Percentiles rank a stretch among this genome's conserved stretches.
phyloP scores from a whole-genome alignment of 2,113 vertebrate species.

The Phoenicopterus ruber region DNA sequence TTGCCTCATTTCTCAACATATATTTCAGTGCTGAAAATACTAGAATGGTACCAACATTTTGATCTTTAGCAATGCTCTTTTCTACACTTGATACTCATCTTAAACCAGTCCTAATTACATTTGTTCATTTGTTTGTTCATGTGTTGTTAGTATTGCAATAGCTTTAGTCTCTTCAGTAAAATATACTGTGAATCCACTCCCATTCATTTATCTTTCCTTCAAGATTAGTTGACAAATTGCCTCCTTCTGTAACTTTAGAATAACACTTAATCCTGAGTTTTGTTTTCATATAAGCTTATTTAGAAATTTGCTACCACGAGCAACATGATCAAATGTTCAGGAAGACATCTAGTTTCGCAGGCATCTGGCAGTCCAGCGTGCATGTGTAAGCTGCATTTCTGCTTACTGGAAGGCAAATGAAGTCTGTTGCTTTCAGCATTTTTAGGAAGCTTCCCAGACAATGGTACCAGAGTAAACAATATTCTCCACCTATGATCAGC shows the following conservation, averaged over 20 bases:
- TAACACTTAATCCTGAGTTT: not conserved
- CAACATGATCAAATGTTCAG: not conserved
- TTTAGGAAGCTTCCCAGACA: not conserved
- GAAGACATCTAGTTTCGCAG: not conserved
- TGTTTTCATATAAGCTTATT: not conserved
- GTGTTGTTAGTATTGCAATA: not conserved
- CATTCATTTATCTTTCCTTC: not conserved
- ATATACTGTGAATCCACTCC: not conserved
- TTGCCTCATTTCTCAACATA: not conserved
- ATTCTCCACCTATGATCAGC: not conserved
- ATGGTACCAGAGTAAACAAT: not conserved
- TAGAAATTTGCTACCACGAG: not conserved
- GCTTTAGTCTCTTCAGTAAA: not conserved
- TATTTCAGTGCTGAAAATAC: not conserved
- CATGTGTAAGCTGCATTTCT: not conserved
- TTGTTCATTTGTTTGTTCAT: not conserved
- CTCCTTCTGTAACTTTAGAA: not conserved
- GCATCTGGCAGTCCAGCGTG: not conserved
- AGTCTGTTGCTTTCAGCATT: not conserved
- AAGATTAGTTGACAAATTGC: not conserved
- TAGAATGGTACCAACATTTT: not conserved
- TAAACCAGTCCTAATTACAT: not conserved
- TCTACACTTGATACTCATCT: not conserved
- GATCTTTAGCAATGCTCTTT: not conserved
- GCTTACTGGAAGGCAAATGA: not conserved